Percentiles rank a stretch among this genome's conserved stretches.
Conservation (phyloP, 2,797 vertebrate genomes). For the Chaunax sp. region DNA sequence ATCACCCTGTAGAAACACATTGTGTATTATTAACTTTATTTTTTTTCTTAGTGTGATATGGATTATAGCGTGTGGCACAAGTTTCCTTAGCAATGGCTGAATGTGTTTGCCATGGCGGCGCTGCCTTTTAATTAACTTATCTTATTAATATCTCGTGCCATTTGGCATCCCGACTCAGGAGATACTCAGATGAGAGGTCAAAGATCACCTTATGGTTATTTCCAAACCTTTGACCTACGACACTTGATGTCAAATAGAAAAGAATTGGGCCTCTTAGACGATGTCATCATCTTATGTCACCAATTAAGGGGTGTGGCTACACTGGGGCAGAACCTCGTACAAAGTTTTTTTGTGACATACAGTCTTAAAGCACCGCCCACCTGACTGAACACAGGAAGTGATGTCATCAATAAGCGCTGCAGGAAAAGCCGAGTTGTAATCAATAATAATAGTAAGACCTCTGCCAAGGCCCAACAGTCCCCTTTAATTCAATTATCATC, state of each 20-base stretch:
- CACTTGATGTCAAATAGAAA: background rate
- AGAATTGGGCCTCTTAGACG: background rate
- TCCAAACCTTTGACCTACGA: background rate
- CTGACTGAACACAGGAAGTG: background rate
- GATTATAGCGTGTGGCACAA: conserved; percentile 21
- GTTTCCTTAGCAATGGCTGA: conserved; percentile 39
- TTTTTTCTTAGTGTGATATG: conserved; percentile 30
- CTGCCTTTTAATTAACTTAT: conserved; percentile 41
- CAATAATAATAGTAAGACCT: too few species aligned
- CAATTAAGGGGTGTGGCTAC: background rate
- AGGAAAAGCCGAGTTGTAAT: too few species aligned
- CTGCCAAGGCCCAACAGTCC: too few species aligned
- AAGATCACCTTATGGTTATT: background rate
- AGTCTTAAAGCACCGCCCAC: background rate
- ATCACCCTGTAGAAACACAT: conserved; percentile 20
- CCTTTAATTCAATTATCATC: too few species aligned
- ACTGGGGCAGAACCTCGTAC: background rate
- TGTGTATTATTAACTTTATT: conserved; percentile 31
- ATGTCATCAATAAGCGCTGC: background rate
- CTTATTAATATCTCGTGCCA: conserved; percentile 27
- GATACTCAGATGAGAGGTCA: background rate
- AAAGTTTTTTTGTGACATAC: background rate
- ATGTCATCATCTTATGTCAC: background rate
- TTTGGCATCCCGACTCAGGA: conserved; percentile 21
- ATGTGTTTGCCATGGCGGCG: conserved; percentile 38